These are phyloP conservation scores for Oryzaephilus surinamensis DNA, from an alignment of 1,140 invertebrate genomes.

Conservation along the genomic window DNA sequence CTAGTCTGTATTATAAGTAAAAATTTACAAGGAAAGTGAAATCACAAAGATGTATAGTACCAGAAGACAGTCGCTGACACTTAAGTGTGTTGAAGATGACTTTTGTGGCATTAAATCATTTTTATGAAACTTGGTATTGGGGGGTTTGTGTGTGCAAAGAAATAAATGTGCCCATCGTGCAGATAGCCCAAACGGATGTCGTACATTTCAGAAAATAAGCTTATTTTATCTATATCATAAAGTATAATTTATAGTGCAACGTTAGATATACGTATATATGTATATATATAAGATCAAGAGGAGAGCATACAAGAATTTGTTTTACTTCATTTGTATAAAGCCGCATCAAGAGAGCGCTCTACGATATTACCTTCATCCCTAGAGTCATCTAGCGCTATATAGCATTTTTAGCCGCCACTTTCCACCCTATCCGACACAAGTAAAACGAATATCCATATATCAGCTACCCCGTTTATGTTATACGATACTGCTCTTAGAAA, in stretches of 20 bases:
- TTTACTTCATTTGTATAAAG: conserved; percentile 28
- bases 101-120: conserved; percentile 15
- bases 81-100: conserved; percentile 7
- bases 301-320: conserved; percentile 21
- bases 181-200: conserved; percentile 34
- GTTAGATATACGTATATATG: too few species aligned
- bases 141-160: conserved; percentile 8
- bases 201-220: conserved; percentile 35
- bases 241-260: conserved; percentile 29
- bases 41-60: too few species aligned
- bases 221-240: conserved; percentile 34
- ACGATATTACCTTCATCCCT: conserved; percentile 18
- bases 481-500: conserved; percentile 24
- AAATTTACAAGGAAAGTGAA: too few species aligned
- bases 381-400: conserved; percentile 15
- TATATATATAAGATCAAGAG: conserved; percentile 14
- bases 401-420: conserved; percentile 19
- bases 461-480: conserved; percentile 20
- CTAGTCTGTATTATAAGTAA: too few species aligned
- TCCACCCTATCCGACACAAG: conserved; percentile 15
- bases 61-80: conserved; percentile 13
- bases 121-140: too few species aligned
- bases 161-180: conserved; percentile 28
- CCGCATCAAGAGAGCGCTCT: conserved; percentile 11
- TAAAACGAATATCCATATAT: conserved; percentile 17